Evolutionary conservation across 2,113 vertebrate genomes (phyloP).

Genomic region (Dipodomys spectabilis): DNA sequence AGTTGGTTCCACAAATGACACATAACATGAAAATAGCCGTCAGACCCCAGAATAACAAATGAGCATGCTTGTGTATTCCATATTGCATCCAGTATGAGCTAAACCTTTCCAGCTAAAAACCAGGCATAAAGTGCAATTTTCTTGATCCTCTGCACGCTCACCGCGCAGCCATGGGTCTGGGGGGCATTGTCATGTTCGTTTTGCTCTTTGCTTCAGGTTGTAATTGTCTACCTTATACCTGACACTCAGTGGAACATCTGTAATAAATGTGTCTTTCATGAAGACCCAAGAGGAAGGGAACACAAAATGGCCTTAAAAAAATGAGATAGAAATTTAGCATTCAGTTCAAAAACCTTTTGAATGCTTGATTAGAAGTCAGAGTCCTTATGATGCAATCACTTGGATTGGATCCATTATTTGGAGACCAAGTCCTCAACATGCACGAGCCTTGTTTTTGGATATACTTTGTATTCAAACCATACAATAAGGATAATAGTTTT

Average conservation of each 20-base stretch:
- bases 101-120: not conserved
- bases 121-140: conserved; percentile 57
- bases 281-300: not conserved
- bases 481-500: not conserved
- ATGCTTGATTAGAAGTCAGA: not conserved
- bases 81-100: not conserved
- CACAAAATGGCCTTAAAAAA: not conserved
- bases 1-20: conserved; percentile 85
- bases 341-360: not conserved
- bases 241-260: conserved; percentile 52
- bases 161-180: not conserved
- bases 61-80: not conserved
- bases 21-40: conserved; percentile 84
- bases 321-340: conserved; percentile 51
- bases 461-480: not conserved
- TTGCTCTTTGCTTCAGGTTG: conserved; percentile 40
- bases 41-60: conserved; percentile 83
- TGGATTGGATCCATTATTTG: not conserved
- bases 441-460: not conserved
- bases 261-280: conserved; percentile 39
- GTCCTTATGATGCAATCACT: too few species aligned
- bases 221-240: conserved; percentile 49
- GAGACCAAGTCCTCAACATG: not conserved
- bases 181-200: conserved; percentile 4
- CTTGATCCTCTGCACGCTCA: conserved; percentile 13